Evolutionary conservation across 2,888 invertebrate species (phyloP).

Genomic region (Synergus umbraculus): DNA sequence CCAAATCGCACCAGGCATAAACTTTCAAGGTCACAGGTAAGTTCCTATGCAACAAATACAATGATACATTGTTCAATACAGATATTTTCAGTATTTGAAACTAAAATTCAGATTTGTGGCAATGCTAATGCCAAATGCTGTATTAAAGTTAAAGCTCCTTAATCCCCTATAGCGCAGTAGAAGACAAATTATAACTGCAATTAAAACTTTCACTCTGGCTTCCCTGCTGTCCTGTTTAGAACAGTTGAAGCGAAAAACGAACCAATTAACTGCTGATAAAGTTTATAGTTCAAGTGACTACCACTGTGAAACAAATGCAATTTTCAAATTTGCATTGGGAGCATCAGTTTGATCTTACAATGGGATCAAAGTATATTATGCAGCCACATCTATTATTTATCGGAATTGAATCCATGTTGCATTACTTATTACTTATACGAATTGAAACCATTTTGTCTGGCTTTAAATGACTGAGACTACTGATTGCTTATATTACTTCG

Average conservation of each 20-base stretch:
- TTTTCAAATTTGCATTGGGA: too few species aligned
- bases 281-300: too few species aligned
- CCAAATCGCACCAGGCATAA: constrained; percentile 80
- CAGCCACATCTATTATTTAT: too few species aligned
- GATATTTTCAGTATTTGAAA: background rate
- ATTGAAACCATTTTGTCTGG: too few species aligned
- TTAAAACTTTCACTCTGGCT: background rate
- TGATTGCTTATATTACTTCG: too few species aligned
- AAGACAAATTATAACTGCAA: constrained; percentile 11
- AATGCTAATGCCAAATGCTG: background rate
- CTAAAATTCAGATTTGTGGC: background rate
- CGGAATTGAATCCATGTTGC: too few species aligned
- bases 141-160: background rate
- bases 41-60: constrained; percentile 46
- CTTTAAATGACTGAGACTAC: too few species aligned
- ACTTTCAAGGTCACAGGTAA: constrained; percentile 81
- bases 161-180: background rate
- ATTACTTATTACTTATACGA: too few species aligned
- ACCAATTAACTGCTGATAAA: too few species aligned
- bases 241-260: background rate
- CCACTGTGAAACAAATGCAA: too few species aligned
- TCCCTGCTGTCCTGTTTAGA: background rate
- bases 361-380: too few species aligned
- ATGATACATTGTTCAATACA: background rate
- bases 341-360: too few species aligned